phyloP scores from a whole-genome alignment of 2,797 vertebrate genomes.

The Buphagus erythrorhynchus region DNA sequence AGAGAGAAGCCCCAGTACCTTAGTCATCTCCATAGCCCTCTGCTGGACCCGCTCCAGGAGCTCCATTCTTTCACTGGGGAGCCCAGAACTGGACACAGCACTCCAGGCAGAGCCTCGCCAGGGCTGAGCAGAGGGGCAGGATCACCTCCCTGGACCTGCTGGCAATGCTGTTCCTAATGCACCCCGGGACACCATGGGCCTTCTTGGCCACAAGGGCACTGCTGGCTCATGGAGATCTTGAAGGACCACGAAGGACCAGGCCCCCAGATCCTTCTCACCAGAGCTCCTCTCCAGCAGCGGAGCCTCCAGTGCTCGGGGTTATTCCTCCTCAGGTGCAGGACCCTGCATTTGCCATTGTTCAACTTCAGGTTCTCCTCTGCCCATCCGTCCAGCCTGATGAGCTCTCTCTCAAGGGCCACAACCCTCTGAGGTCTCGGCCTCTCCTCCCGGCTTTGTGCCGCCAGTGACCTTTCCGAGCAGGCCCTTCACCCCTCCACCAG shows the following conservation, averaged over 20 bases:
- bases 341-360: too few relatives aligned
- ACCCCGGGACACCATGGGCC: not conserved
- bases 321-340: not conserved
- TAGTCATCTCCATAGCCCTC: not conserved
- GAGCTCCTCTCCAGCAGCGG: not conserved
- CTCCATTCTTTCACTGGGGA: not conserved
- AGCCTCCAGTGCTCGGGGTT: not conserved
- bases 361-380: not conserved
- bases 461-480: not conserved
- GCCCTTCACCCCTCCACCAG: accelerated
- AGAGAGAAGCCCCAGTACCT: not conserved
- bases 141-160: not conserved
- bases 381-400: not conserved
- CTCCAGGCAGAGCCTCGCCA: not conserved
- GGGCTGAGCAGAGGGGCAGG: not conserved
- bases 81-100: not conserved
- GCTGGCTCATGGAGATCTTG: not conserved
- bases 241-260: too few relatives aligned
- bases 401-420: not conserved
- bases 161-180: not conserved
- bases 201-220: not conserved
- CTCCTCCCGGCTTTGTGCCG: not conserved
- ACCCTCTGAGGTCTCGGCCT: too few relatives aligned
- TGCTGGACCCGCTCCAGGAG: not conserved
- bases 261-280: not conserved